phyloP scores from a whole-genome alignment of 2,797 vertebrate species.

The Gobionotothen gibberifrons region DNA sequence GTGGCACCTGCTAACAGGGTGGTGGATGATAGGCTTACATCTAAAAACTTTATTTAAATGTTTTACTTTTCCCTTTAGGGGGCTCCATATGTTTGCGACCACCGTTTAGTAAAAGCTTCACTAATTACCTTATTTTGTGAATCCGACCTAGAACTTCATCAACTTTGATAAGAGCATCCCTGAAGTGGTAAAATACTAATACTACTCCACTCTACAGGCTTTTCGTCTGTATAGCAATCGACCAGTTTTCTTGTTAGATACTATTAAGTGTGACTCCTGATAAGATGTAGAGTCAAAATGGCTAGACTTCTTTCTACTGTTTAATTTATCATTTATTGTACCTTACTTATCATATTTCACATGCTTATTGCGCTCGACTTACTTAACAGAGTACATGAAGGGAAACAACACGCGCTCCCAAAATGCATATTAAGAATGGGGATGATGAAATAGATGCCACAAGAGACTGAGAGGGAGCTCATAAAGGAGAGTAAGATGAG shows the following conservation, averaged over 20 bases:
- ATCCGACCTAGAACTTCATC: too few species aligned
- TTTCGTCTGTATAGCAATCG: conserved; percentile 5
- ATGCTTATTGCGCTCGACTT: not conserved
- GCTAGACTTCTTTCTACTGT: not conserved
- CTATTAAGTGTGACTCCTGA: not conserved
- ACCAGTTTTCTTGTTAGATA: not conserved
- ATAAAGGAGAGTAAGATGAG: conserved; percentile 67
- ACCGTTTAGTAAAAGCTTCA: too few species aligned
- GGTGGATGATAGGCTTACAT: too few species aligned
- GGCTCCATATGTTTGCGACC: too few species aligned
- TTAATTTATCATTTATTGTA: not conserved
- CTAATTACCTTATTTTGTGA: too few species aligned
- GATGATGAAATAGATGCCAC: conserved; percentile 19
- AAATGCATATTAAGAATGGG: conserved; percentile 9
- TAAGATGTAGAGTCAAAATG: not conserved
- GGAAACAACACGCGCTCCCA: not conserved
- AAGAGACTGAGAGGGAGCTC: conserved; percentile 47
- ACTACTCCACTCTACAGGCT: not conserved
- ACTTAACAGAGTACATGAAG: not conserved
- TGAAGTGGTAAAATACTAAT: too few species aligned
- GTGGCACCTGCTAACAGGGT: too few species aligned
- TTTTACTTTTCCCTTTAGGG: too few species aligned
- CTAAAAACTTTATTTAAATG: too few species aligned
- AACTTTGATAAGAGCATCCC: too few species aligned
- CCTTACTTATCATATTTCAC: not conserved